Evolutionary conservation across 2,888 invertebrate species (phyloP), one percentile per base, ranked within the genome.

Genomic region (Himalopsyche kuldschensis): DNA sequence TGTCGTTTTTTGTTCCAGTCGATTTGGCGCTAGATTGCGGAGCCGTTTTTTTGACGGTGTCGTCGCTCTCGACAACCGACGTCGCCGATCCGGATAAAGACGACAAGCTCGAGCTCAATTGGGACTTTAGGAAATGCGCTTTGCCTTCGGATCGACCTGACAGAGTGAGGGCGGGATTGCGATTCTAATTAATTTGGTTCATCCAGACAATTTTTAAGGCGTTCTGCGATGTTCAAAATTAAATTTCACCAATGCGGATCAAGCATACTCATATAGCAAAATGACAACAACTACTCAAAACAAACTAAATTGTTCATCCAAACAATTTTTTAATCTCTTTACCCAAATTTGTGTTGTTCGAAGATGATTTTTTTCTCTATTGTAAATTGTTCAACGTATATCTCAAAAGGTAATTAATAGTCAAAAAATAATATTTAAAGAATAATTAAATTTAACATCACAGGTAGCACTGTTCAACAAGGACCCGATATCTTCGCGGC

Each of bases 41-140:
- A 20, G 87, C 90, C 79, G 90, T 92, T 48, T 91, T 91, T 91
- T 87, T 91, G 84, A 91, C 92, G 0, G 89, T 92, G 1, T 91
- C 91, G 85, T 91, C 92, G 0, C 90, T 91, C 0, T 89, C 89
- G 11, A 35, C 35, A 24, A 20, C 15, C 3, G 47, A 35, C 27
- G 46, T 17, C 20, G 78, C 63, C 8, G 77, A 79, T 76, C 86
- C 87, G 0, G 86, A 87, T 15, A 87, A 87, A 15, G 86, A 86
- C 27, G 84, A 92, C 86, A 91, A 90, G 1, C 80, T 92, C 75
- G 92, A 92, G 86, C 90, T 92, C 69, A 92, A 92, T 87, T 92
- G 92, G 92, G 91, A 92, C 87, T 91, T 91, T 87, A 89, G 87
- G 47, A 89, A 89, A 15, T 92, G 92, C 86, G 88, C 89, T 30